These are phyloP conservation scores for Chromobotia macracanthus DNA, from an alignment of 2,797 vertebrate species.

Conservation along the genomic window DNA sequence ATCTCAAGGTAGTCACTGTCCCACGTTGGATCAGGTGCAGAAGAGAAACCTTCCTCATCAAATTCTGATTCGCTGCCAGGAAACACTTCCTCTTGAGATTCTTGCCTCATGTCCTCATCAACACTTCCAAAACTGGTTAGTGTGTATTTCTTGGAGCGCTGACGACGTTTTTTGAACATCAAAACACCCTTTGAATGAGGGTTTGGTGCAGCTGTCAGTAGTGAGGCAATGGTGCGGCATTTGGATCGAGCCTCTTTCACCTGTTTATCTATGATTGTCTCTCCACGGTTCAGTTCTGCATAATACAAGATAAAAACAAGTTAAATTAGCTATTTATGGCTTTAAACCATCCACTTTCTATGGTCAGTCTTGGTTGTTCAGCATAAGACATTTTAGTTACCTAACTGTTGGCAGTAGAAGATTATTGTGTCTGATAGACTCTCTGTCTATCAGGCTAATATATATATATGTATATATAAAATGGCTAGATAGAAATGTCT, in stretches of 20 bases:
- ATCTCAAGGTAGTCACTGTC: constrained; percentile 92
- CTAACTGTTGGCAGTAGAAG: background rate
- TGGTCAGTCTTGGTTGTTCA: background rate
- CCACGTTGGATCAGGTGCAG: constrained; percentile 91
- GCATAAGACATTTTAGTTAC: background rate
- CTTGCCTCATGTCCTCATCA: constrained; percentile 83
- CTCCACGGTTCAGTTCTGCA: constrained; percentile 91
- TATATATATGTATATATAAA: too few relatives aligned
- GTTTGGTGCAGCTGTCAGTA: constrained; percentile 95
- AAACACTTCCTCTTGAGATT: constrained; percentile 89
- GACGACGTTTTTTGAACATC: constrained; percentile 98
- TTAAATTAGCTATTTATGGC: background rate
- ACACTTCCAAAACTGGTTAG: constrained; percentile 95
- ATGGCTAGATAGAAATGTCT: too few relatives aligned
- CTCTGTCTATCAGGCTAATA: background rate
- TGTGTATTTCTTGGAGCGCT: constrained; percentile 97
- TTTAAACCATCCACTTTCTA: background rate
- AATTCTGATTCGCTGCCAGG: constrained; percentile 96
- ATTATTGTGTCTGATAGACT: too few relatives aligned
- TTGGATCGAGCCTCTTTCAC: constrained; percentile 96
- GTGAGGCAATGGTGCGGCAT: constrained; percentile 93
- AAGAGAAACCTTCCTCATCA: constrained; percentile 94
- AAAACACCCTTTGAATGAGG: constrained; percentile 97
- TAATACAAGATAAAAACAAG: constrained; percentile 59
- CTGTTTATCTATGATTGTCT: constrained; percentile 90